phyloP scores from a whole-genome alignment of 2,113 vertebrate species.

The Egretta garzetta region DNA sequence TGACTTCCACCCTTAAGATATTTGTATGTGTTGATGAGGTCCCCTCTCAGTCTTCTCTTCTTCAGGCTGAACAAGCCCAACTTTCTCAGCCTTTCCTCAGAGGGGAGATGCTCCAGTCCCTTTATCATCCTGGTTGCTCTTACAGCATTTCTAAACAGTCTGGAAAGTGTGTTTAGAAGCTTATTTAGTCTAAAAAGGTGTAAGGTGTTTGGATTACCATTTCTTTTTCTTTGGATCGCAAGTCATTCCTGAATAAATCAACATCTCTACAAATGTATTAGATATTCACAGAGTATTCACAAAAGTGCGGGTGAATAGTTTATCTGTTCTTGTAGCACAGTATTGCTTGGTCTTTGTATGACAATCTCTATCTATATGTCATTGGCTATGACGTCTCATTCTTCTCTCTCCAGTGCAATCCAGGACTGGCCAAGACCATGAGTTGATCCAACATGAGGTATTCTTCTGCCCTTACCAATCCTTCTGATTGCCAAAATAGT shows the following conservation, averaged over 20 bases:
- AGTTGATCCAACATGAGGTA: neutral
- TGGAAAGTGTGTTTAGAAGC: neutral
- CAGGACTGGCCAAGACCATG: neutral
- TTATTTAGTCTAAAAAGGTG: neutral
- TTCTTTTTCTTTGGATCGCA: neutral
- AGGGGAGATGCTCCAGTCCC: no score
- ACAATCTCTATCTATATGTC: no score
- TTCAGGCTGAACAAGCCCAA: no score
- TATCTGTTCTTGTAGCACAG: neutral
- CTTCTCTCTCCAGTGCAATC: neutral
- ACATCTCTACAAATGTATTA: neutral
- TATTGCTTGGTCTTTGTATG: neutral
- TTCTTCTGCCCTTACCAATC: neutral
- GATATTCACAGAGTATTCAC: neutral
- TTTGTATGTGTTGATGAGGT: no score
- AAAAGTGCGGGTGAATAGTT: neutral
- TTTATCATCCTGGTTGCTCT: no score
- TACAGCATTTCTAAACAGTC: neutral
- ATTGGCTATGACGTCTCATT: neutral
- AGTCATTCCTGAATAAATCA: neutral
- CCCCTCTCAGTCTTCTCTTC: no score
- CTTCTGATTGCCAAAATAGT: neutral
- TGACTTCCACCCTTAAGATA: no score
- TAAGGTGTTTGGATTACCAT: neutral
- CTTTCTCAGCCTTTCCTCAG: no score